Conservation (phyloP, 2,888 invertebrate species). For the Sussaba pulchella region DNA sequence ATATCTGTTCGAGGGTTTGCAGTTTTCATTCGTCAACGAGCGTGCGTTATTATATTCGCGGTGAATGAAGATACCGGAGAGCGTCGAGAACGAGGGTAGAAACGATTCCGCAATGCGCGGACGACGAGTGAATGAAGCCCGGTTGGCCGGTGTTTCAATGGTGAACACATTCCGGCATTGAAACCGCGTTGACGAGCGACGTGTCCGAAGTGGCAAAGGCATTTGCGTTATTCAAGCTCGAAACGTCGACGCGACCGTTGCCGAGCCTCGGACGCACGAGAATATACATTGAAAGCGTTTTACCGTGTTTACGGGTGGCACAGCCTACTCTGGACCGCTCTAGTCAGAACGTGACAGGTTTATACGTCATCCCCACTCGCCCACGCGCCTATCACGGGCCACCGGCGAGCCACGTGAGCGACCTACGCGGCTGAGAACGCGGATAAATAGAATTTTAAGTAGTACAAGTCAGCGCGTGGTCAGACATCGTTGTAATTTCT, state of each 20-base stretch:
- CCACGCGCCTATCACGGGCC: no score
- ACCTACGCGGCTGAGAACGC: not conserved
- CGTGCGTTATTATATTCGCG: conserved; percentile 45
- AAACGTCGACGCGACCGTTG: conserved; percentile 34
- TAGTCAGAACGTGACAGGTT: no score
- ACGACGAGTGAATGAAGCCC: conserved; percentile 54
- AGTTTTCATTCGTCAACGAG: conserved; percentile 46
- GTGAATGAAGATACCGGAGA: conserved; percentile 51
- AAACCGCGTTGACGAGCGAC: conserved; percentile 62
- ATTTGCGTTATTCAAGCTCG: conserved; percentile 49
- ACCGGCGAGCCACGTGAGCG: no score
- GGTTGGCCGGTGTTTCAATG: conserved; percentile 46
- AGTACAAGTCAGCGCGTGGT: conserved; percentile 38
- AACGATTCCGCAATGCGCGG: conserved; percentile 36
- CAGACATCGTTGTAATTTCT: conserved; percentile 48
- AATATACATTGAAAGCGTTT: conserved; percentile 16
- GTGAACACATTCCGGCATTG: conserved; percentile 54
- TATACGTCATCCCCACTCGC: no score
- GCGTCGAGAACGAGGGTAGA: conserved; percentile 55
- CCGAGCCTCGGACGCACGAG: conserved; percentile 19
- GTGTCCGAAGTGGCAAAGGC: conserved; percentile 54
- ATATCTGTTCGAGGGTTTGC: conserved; percentile 14
- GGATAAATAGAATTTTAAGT: conserved; percentile 43
- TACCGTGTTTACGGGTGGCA: no score
- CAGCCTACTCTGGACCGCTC: no score